Evolutionary conservation across 2,888 invertebrate species (phyloP).

Genomic region (Xestia c-nigrum): DNA sequence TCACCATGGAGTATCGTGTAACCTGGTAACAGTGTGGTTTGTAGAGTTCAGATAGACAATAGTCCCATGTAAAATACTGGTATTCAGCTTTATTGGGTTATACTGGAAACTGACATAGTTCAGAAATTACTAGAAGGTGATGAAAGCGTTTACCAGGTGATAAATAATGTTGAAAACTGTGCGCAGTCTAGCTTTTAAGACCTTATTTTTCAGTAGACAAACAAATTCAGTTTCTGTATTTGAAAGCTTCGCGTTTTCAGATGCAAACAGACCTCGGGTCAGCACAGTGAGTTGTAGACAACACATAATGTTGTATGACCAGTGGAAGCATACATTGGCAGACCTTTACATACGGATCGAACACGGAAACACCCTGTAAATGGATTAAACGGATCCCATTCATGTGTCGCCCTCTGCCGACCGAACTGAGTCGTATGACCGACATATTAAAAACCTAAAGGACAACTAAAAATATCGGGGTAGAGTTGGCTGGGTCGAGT

Average conservation of each 20-base stretch:
- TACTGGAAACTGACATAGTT: neutral
- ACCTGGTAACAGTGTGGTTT: neutral
- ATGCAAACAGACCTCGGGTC: neutral
- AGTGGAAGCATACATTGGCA: neutral
- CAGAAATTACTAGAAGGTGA: neutral
- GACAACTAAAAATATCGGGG: neutral
- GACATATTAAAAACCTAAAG: neutral
- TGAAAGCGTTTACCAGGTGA: neutral
- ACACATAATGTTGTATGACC: neutral
- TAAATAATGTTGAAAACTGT: neutral
- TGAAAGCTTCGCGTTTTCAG: neutral
- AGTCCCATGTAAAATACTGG: neutral
- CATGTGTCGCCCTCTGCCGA: neutral
- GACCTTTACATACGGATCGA: conserved; percentile 8
- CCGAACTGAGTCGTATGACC: neutral
- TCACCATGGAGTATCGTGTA: neutral
- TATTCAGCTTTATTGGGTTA: neutral
- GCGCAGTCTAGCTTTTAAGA: neutral
- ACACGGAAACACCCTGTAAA: neutral
- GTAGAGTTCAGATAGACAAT: neutral
- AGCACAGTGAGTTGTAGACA: neutral
- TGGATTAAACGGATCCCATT: conserved; percentile 1
- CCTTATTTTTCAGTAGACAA: neutral
- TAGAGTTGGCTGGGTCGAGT: neutral
- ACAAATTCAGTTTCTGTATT: neutral